A percentile compares a stretch with the other conserved stretches of the same genome.
These are phyloP conservation scores for Episyrphus balteatus DNA, from an alignment of 1,140 invertebrate species.

Conservation along the genomic window DNA sequence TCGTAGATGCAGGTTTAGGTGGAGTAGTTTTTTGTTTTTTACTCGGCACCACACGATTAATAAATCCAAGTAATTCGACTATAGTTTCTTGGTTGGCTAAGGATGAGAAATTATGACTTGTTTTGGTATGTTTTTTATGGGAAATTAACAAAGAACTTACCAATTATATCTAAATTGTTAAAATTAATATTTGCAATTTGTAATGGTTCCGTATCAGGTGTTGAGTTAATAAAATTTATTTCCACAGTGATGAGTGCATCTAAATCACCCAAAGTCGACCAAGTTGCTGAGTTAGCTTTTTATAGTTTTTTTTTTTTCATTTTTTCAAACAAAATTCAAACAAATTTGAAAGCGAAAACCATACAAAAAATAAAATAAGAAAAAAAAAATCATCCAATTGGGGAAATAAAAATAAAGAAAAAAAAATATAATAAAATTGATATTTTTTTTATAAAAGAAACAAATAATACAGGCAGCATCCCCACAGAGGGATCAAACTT, in stretches of 20 bases:
- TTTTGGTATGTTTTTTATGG: too few species aligned
- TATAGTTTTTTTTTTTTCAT: background rate
- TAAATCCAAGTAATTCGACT: constrained; percentile 81
- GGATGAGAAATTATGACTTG: constrained; percentile 17
- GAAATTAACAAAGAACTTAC: constrained; percentile 41
- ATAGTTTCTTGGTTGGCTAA: constrained; percentile 90
- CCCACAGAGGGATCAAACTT: too few species aligned
- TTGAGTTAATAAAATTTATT: constrained; percentile 56
- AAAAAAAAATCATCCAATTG: too few species aligned
- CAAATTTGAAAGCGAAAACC: background rate
- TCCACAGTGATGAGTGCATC: constrained; percentile 82
- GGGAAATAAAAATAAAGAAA: too few species aligned
- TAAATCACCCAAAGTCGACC: constrained; percentile 39
- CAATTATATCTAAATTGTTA: constrained; percentile 89
- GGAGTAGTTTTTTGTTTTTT: constrained; percentile 24
- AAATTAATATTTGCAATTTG: constrained; percentile 80
- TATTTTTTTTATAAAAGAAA: too few species aligned
- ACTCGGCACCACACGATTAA: constrained; percentile 56
- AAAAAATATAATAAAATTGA: too few species aligned
- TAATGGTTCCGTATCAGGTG: constrained; percentile 45
- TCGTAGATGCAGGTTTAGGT: background rate
- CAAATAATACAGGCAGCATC: too few species aligned
- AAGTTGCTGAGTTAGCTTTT: constrained; percentile 6
- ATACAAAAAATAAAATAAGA: background rate
- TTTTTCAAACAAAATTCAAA: too few species aligned